Evolutionary conservation across 2,888 invertebrate genomes (phyloP).

Genomic region (Rhagophthalmus giganteus): DNA sequence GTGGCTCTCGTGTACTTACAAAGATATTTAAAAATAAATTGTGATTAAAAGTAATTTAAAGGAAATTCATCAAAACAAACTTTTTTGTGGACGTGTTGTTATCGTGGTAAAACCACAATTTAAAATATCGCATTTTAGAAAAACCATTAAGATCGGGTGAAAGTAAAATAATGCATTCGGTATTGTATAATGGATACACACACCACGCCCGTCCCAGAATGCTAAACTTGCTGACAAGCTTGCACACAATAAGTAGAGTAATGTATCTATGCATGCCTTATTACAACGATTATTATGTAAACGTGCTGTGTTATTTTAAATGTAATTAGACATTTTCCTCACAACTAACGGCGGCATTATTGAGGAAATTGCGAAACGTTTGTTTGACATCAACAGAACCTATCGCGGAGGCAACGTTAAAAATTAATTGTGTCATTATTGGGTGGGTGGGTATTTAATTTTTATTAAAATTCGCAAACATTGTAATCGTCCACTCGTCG

Average conservation of each 20-base stretch:
- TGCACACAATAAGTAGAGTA: slow-evolving; percentile 23
- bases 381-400: background rate
- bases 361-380: background rate
- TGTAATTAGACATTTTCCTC: slow-evolving; percentile 1
- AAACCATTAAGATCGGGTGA: slow-evolving; percentile 6
- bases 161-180: slow-evolving; percentile 10
- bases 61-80: too few species aligned
- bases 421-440: too few species aligned
- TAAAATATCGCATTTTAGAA: slow-evolving; percentile 12
- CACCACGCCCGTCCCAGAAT: slow-evolving; percentile 25
- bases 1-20: too few species aligned
- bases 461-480: too few species aligned
- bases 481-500: too few species aligned
- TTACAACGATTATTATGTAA: slow-evolving; percentile 12
- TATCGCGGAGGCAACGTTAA: too few species aligned
- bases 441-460: too few species aligned
- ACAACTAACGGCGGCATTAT: background rate
- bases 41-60: too few species aligned
- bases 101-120: too few species aligned
- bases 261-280: slow-evolving; percentile 13
- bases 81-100: too few species aligned
- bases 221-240: slow-evolving; percentile 18
- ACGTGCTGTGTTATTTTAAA: slow-evolving; percentile 3
- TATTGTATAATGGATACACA: slow-evolving; percentile 22
- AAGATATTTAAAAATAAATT: too few species aligned